Conservation (phyloP, 2,797 vertebrate species). For the Dicrostonyx torquatus region DNA sequence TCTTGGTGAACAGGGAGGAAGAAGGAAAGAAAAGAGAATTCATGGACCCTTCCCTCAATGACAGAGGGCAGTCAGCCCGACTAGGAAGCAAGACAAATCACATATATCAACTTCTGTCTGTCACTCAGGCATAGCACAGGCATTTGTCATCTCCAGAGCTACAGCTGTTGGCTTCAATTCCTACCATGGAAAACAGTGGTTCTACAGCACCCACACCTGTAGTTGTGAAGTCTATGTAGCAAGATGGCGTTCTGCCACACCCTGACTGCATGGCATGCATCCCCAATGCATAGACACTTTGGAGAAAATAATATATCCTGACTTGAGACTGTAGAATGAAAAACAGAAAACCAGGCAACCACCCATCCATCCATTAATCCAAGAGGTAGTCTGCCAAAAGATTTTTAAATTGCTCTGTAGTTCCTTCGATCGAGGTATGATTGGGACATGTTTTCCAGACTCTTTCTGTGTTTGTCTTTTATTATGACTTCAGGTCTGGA, state of each 20-base stretch:
- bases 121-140: fast-evolving
- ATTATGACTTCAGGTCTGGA: background rate
- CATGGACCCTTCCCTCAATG: background rate
- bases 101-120: fast-evolving
- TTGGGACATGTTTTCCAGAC: background rate
- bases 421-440: background rate
- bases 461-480: background rate
- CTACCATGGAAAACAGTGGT: background rate
- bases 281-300: background rate
- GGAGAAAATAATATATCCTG: background rate
- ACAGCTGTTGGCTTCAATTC: background rate
- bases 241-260: background rate
- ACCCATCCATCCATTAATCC: background rate
- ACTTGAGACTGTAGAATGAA: background rate
- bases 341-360: background rate
- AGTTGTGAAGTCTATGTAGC: background rate
- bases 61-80: fast-evolving
- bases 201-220: background rate
- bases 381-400: background rate
- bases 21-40: no score
- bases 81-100: fast-evolving
- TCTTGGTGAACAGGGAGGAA: background rate
- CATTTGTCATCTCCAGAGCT: background rate
- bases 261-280: fast-evolving
- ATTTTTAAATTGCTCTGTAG: background rate